Evolutionary conservation across 1,140 invertebrate species (phyloP), one percentile per base, ranked within the genome.

Genomic region (Parasteatoda tepidariorum): DNA sequence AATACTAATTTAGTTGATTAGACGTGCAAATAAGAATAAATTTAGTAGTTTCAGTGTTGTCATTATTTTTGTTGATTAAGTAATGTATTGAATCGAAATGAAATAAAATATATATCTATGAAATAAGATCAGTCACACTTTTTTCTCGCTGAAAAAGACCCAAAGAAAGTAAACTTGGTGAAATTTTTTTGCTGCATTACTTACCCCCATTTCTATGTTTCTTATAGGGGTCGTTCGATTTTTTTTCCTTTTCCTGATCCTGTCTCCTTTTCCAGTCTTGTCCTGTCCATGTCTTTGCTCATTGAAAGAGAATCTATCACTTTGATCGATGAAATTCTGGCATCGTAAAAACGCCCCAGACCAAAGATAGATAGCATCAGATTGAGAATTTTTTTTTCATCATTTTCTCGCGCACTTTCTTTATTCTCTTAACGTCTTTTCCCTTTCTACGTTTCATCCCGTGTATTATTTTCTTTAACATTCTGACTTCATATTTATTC

Each of bases 301-400:
- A 78, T 78, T 66, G 59, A 78, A 78, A 78, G 74, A 24, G 74
- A 78, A 78, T 78, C 74, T 66, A 66, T 78, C 74, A 78, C 28
- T 55, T 78, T 78, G 74, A 78, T 78, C 74, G 74, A 78, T 78
- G 74, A 78, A 78, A 78, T 66, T 66, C 74, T 31, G 66, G 34
- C 34, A 78, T 78, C 74, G 74, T 78, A 78, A 78, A 78, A 78
- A 78, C 74, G 74, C 74, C 61, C 61, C 38, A 31, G 5, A 48
- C 61, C 61, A 33, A 78, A 78, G 74, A 78, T 78, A 78, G 59
- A 78, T 78, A 66, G 74, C 74, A 55, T 66, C 74, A 66, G 74
- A 66, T 78, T 78, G 61, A 66, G 31, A 54, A 54, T 26, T 30
- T 38, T 61, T 55, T 55, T 34, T 15, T 66, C 34, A 54, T 55